Evolutionary conservation across 2,113 vertebrate species (phyloP), one percentile per base, ranked within the genome.

Genomic region (Ptilonorhynchus violaceus): DNA sequence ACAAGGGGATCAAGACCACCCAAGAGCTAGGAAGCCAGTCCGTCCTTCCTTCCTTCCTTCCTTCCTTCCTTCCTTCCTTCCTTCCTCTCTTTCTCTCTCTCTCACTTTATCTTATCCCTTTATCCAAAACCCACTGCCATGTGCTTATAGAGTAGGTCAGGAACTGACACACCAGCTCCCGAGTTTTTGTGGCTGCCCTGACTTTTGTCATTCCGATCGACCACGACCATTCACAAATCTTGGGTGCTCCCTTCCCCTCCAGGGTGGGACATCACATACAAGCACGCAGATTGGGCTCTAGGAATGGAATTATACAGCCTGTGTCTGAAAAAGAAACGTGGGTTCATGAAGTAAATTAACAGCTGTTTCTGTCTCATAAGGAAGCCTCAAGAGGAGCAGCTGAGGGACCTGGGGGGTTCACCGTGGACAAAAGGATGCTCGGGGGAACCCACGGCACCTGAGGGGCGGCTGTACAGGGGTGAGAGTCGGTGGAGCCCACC

Each of bases 361-460:
- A 30, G 10, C 31, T 49, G 19, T 35, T 55, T 64, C 39, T 33
- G 12, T 19, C 30, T 35, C 31, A 23, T 1, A 15, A 23, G 27
- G 39, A 3, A 3, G 8, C 1, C 28, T 7, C 7, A 2, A 1
- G 5, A 9, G 7, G 18, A 41, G 27, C 18, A 25, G 24, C 35
- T 60, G 35, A 39, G 23, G 35, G 35, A 14, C 39, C 27, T 13
- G 37, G 13, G 37, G 13, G 18, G 60, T 8, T 27, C 24, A 27
- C 7, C 24, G 5, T 13, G 37, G 37, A 64, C 30, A 11, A 16
- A 5, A 11, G 14, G 30, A 66, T 4, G 14, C 42, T 24, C 64
- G 13, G 6, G 25, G 8, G 5, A 31, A 1, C 6, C 33, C 41
- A 46, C 0, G 1, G 9, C 18, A 0, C 22, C 31, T 31, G 25